Evolutionary conservation across 2,888 invertebrate genomes (phyloP).

Genomic region (Drosophila mayaguana): DNA sequence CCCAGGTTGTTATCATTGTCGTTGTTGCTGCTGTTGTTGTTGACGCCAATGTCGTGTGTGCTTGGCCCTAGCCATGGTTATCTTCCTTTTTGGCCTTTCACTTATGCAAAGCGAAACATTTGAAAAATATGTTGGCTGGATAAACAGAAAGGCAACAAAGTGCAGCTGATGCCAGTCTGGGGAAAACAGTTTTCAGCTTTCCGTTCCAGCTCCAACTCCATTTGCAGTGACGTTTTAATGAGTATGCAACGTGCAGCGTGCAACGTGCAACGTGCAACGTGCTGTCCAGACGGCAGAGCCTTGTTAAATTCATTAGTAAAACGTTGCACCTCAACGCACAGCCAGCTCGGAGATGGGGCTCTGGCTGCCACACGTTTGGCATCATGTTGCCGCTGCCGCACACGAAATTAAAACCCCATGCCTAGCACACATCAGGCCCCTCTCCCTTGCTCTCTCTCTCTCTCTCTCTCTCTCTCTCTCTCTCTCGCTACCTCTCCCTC

Average conservation of each 20-base stretch:
- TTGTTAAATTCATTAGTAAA: conserved; percentile 81
- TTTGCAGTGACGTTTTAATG: conserved; percentile 77
- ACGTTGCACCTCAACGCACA: conserved; percentile 78
- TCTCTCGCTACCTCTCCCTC: background rate
- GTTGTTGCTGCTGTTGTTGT: conserved; percentile 53
- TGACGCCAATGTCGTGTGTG: conserved; percentile 75
- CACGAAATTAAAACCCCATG: conserved; percentile 81
- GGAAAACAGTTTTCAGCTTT: conserved; percentile 11
- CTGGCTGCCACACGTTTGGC: conserved; percentile 70
- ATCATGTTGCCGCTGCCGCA: conserved; percentile 78
- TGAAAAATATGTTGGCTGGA: conserved; percentile 80
- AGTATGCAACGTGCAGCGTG: conserved; percentile 80
- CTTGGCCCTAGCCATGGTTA: conserved; percentile 54
- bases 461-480: too few relatives aligned
- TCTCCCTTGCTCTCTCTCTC: background rate
- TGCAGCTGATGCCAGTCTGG: conserved; percentile 74
- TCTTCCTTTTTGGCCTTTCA: conserved; percentile 80
- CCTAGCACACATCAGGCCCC: conserved; percentile 14
- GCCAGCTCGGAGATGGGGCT: conserved; percentile 6
- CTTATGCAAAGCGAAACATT: conserved; percentile 80
- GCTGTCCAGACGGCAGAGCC: conserved; percentile 63
- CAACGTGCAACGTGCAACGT: conserved; percentile 61
- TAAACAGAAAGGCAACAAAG: conserved; percentile 77
- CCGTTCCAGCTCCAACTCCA: conserved; percentile 36
- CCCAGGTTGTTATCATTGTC: conserved; percentile 2